Base-by-base conservation (phyloP, 23 tunicate species). In the Halocynthia roretzi region DNA sequence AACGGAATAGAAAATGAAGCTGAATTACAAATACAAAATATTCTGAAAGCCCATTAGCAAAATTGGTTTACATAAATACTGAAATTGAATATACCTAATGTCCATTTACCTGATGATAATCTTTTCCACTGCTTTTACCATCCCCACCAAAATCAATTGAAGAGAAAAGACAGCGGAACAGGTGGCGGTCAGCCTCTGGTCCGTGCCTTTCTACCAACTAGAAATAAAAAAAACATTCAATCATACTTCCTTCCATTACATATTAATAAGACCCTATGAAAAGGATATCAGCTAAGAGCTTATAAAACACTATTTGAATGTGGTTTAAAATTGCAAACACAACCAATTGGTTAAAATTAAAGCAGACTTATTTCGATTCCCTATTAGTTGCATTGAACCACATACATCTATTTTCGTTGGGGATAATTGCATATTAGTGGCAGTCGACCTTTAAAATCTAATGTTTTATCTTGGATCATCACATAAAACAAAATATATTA, bases 101-200 rank as follows among this genome's bases (percentile, higher is more conserved):
- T 23, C 68, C 61, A 7, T 71, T n/a, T 68, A 87, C 96, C 84
- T 89, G 96, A 58, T 89, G 77, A 80, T 84, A 62, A 84, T 89
- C 96, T 69, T 89, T 89, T 67, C 84, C 88, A 54, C 73, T 80
- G n/a, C 89, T 72, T 80, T 89, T 89, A 89, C 85, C 96, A 89
- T 89, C 96, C 75, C 96, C 96, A 22, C 82, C 83, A 84, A 89
- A 89, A 76, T 90, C 87, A 77, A 90, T 85, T 64, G 78, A 85
- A 19, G 97, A 90, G 68, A 90, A 90, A 8, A 90, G 90, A 71
- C 97, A 90, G 70, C 97, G 97, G 80, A 90, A 85, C 66, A 90
- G 70, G 68, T 90, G 97, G 57, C 89, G 86, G 55, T 90, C 97
- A 71, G 97, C 97, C 78, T 90, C 97, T 18, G 86, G 69, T 50